Evolutionary conservation across 2,113 vertebrate genomes (phyloP), one percentile per base, ranked within the genome.

Genomic region (Nycticebus coucang): DNA sequence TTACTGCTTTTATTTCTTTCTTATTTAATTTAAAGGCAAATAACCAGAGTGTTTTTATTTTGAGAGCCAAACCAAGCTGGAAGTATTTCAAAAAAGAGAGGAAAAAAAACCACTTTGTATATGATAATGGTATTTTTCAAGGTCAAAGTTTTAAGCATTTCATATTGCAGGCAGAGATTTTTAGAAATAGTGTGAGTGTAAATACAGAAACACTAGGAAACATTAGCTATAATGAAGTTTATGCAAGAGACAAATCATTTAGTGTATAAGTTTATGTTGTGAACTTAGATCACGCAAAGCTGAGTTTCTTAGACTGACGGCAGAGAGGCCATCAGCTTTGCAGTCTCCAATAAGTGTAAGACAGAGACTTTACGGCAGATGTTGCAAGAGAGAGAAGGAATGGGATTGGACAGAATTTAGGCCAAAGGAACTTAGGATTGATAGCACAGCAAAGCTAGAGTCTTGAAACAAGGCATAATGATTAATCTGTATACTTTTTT

Each of bases 1-100:
- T 97, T 96, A 80, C 77, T 24, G 0, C 69, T 77, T 45, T 90
- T 92, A 14, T 89, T 79, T 80, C 30, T 87, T 95, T 81, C 77
- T 78, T 95, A 33, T 97, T 98, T 98, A 96, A 96, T 90, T 97
- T 96, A 78, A 93, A 93, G 94, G 93, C 94, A 98, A 98, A 96
- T 95, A 96, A 97, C 87, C 95, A 97, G 87, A 92, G 30, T 97
- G 92, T 96, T 97, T 98, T 97, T 72, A 78, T 97, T 97, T 97
- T 97, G 89, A 97, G 64, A 82, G 41, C 88, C 95, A 96, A 97
- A 97, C 84, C 89, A 97, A 97, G 78, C 62, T 93, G 81, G 86
- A 97, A 95, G 59, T 41, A 94, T 98, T 96, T 41, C 41, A 41
- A 62, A 86, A 88, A 53, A 4, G 60, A 74, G 50, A 60, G 28